Conservation (phyloP, 2,888 invertebrate genomes). For the Megalurothrips usitatus region DNA sequence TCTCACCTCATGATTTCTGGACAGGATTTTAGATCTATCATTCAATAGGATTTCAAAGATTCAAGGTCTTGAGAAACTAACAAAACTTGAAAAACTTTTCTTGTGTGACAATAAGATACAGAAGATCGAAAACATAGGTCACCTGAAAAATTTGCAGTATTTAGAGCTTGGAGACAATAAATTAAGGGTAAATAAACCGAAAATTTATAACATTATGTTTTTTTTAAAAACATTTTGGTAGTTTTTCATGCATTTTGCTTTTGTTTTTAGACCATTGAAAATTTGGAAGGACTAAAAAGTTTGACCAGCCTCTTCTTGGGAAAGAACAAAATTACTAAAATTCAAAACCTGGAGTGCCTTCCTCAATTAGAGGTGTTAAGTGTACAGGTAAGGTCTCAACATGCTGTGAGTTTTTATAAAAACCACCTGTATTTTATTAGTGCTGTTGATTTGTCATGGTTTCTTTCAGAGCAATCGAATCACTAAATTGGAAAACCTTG, state of each 20-base stretch:
- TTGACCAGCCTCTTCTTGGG: slow-evolving; percentile 81
- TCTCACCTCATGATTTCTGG: slow-evolving; percentile 42
- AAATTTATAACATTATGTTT: slow-evolving; percentile 6
- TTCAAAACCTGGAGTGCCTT: slow-evolving; percentile 74
- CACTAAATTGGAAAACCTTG: slow-evolving; percentile 78
- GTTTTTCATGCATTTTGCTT: neutral
- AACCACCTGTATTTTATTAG: neutral
- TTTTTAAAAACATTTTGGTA: neutral
- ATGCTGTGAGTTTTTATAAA: slow-evolving; percentile 14
- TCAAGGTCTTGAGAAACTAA: slow-evolving; percentile 69
- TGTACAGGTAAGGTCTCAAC: slow-evolving; percentile 56
- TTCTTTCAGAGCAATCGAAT: slow-evolving; percentile 73
- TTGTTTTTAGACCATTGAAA: slow-evolving; percentile 70
- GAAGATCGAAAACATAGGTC: slow-evolving; percentile 81
- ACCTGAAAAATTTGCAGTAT: slow-evolving; percentile 71
- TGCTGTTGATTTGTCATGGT: neutral
- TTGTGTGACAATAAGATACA: slow-evolving; percentile 85
- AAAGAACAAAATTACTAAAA: slow-evolving; percentile 89
- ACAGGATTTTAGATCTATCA: slow-evolving; percentile 84
- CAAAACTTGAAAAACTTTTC: slow-evolving; percentile 75
- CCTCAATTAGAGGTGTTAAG: slow-evolving; percentile 73
- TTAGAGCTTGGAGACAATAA: slow-evolving; percentile 95
- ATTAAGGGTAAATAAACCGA: slow-evolving; percentile 46
- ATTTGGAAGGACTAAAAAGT: slow-evolving; percentile 68
- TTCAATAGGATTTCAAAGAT: slow-evolving; percentile 90